Base-by-base conservation (phyloP, 2,113 vertebrate species). In the Pycnonotus jocosus region DNA sequence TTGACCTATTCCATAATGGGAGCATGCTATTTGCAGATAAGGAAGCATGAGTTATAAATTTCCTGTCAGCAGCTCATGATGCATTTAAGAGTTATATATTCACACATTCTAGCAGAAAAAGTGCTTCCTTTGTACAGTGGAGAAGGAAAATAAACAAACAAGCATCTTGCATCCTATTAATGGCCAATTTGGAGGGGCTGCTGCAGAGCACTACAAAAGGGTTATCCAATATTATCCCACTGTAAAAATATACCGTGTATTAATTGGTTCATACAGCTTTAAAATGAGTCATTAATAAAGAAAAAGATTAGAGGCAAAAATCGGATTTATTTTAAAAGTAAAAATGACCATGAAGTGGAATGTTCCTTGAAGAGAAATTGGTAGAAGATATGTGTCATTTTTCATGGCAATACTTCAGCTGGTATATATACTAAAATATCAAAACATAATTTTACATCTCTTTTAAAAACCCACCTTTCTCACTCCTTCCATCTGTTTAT, bases 1-100 rank as follows among this genome's bases (percentile, higher is more conserved):
- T 94, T 97, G 93, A 96, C 93, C 92, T 97, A 24, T 86, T 95
- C 84, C 37, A 35, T 95, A 93, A 96, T 86, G 81, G 93, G 91
- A 94, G 89, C 89, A 94, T 79, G 81, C 15, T 92, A 84, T 86
- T 95, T 94, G 84, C 81, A 93, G 92, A 96, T 95, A 96, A 93
- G 88, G 53, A 86, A 90, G 31, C 40, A 79, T 10, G 45, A 88
- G 86, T 79, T 91, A 90, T 76, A 96, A 93, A 97, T 96, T 96
- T 95, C 71, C 74, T 94, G 92, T 77, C 12, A 44, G 74, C 60
- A 96, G 51, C 51, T 94, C 86, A 68, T 71, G 86, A 95, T 93
- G 72, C 81, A 84, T 85, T 78, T 91, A 62, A 85, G 88, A 86
- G 56, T 82, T 92, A 90, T 76, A 45, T 88, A 85, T 96, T 88